phyloP scores from a whole-genome alignment of 2,113 vertebrate genomes.

The Cryptomyrus ogoouensis region DNA sequence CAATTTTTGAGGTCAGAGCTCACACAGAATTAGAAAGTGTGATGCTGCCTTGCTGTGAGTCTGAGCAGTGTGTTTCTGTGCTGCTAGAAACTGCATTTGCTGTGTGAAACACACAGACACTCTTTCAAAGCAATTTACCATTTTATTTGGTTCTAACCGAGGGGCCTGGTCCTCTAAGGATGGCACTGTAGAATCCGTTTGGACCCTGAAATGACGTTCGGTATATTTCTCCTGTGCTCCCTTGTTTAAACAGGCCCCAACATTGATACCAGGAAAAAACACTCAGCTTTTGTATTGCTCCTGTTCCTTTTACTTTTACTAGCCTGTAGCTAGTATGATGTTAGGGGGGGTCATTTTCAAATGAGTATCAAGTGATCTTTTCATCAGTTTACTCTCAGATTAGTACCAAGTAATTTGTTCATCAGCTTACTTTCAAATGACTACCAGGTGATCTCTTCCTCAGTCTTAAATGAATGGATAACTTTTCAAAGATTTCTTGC shows the following conservation, averaged over 20 bases:
- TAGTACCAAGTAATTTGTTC: neutral
- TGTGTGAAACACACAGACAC: neutral
- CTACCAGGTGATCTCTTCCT: neutral
- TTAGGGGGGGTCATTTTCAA: neutral
- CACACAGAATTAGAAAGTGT: slow-evolving; percentile 31
- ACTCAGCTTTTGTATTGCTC: neutral
- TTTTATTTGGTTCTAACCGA: neutral
- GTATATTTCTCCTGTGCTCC: neutral
- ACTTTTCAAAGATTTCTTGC: neutral
- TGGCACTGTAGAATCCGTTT: neutral
- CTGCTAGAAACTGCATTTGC: neutral
- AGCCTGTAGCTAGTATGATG: neutral
- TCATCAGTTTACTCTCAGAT: neutral
- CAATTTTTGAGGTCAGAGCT: slow-evolving; percentile 42
- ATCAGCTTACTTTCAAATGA: neutral
- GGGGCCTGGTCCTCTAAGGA: neutral
- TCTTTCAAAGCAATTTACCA: neutral
- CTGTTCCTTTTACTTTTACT: neutral
- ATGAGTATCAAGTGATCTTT: neutral
- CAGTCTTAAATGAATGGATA: neutral
- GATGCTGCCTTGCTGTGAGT: slow-evolving; percentile 14
- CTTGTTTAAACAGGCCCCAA: neutral
- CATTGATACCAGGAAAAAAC: neutral
- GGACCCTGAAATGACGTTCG: neutral
- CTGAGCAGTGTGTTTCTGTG: neutral